These are phyloP conservation scores for Urocyon cinereoargenteus DNA, from an alignment of 2,797 vertebrate genomes.

Conservation along the genomic window DNA sequence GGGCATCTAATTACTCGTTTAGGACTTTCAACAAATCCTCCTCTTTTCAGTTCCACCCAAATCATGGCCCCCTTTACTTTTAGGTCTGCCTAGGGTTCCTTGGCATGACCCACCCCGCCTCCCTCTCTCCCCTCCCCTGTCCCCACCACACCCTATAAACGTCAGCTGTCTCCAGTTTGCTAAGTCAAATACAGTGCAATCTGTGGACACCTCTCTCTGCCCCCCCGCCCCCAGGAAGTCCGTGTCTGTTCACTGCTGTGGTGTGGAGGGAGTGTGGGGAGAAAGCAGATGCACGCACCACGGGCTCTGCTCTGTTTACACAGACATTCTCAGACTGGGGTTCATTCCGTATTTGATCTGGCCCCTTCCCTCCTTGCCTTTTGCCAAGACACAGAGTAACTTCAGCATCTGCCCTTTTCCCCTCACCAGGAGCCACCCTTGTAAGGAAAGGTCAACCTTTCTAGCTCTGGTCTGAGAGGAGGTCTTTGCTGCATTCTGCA, in stretches of 20 bases:
- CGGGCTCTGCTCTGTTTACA: fast-evolving
- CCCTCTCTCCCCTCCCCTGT: too few species aligned
- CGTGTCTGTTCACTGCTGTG: not conserved
- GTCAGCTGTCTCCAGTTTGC: not conserved
- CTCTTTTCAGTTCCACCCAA: not conserved
- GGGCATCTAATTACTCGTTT: not conserved
- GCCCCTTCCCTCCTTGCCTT: not conserved
- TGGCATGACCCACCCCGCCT: too few species aligned
- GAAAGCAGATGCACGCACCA: fast-evolving
- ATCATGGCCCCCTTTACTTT: not conserved
- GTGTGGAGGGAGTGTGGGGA: not conserved
- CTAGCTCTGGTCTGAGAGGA: not conserved
- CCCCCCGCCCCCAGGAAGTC: fast-evolving
- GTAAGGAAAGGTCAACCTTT: not conserved
- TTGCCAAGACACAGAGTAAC: not conserved
- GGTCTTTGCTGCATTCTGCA: not conserved
- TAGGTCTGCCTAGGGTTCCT: not conserved
- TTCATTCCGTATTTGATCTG: too few species aligned
- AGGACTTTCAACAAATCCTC: not conserved
- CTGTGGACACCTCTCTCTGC: not conserved
- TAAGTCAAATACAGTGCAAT: too few species aligned
- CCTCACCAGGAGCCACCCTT: not conserved
- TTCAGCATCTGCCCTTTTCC: not conserved
- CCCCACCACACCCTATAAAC: not conserved
- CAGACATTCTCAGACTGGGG: not conserved